These are phyloP conservation scores for Bellardia pandia DNA, from an alignment of 2,888 invertebrate species.

Conservation along the genomic window DNA sequence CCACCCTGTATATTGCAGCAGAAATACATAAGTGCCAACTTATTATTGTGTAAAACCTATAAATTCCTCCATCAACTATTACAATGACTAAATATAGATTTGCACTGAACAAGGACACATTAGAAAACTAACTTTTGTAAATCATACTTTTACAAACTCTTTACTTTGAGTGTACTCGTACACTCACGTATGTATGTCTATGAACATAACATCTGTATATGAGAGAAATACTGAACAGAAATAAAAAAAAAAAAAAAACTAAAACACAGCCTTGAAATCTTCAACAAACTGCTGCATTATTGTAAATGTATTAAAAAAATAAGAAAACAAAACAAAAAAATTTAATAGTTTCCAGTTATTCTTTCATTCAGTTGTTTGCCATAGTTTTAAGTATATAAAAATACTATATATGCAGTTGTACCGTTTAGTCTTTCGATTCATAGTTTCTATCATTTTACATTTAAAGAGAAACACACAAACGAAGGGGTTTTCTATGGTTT, in stretches of 20 bases:
- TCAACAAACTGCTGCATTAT: slow-evolving; percentile 66
- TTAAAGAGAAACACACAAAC: not conserved
- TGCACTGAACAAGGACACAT: not conserved
- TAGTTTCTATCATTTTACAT: not conserved
- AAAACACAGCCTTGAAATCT: slow-evolving; percentile 66
- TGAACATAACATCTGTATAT: slow-evolving; percentile 14
- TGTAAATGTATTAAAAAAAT: slow-evolving; percentile 40
- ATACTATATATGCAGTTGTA: slow-evolving; percentile 43
- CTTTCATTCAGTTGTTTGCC: slow-evolving; percentile 44
- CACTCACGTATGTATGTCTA: not conserved
- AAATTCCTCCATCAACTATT: not conserved
- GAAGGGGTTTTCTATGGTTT: not conserved
- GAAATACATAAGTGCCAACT: not conserved
- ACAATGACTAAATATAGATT: not conserved
- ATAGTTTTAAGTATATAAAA: slow-evolving; percentile 47
- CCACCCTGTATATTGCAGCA: no score
- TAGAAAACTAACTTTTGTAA: not conserved
- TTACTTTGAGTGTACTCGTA: slow-evolving; percentile 15
- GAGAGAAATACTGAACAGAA: not conserved
- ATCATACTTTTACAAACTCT: not conserved
- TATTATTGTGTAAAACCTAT: not conserved
- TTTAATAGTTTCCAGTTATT: slow-evolving; percentile 54
- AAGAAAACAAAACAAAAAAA: slow-evolving; percentile 10
- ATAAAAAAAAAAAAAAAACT: slow-evolving; percentile 1
- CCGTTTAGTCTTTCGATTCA: slow-evolving; percentile 32